phyloP scores from a whole-genome alignment of 35 echinoderm and acorn worm species.

The Ophiothrix spiculata region DNA sequence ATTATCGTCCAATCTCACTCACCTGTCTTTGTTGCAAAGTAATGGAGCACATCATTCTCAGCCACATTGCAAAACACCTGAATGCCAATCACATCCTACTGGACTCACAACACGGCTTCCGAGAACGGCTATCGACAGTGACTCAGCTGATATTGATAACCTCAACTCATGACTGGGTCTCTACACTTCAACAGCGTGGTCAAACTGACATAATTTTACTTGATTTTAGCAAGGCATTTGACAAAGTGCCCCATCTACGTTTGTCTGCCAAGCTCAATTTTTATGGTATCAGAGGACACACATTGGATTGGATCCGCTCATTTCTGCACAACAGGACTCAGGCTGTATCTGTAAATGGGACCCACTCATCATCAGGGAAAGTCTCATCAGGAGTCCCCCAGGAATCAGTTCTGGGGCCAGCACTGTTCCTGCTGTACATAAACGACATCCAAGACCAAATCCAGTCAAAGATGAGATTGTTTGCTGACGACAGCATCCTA shows the following conservation, averaged over 20 bases:
- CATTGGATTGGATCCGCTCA: constrained; percentile 8
- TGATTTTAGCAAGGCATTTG: constrained; percentile 76
- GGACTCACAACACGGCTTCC: constrained; percentile 43
- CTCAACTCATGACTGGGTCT: constrained; percentile 40
- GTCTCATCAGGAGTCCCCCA: constrained; percentile 47
- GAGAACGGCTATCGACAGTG: constrained; percentile 17
- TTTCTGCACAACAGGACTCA: background rate
- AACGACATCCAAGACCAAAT: constrained; percentile 38
- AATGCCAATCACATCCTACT: constrained; percentile 37
- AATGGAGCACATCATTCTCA: constrained; percentile 41
- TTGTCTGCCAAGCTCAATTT: constrained; percentile 21
- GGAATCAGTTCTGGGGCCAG: constrained; percentile 39
- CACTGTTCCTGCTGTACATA: constrained; percentile 37
- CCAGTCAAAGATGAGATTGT: constrained; percentile 19
- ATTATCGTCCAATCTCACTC: constrained; percentile 31
- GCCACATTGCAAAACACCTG: no score
- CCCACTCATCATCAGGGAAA: constrained; percentile 8
- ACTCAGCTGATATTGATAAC: constrained; percentile 26
- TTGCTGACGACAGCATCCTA: constrained; percentile 47
- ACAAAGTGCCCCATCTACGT: constrained; percentile 43
- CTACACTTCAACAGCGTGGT: constrained; percentile 26
- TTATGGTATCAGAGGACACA: constrained; percentile 34
- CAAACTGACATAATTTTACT: constrained; percentile 66
- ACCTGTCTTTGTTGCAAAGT: constrained; percentile 34
- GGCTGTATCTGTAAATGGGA: constrained; percentile 11